phyloP scores from a whole-genome alignment of 1,140 invertebrate species.

The Euborellia annulipes region DNA sequence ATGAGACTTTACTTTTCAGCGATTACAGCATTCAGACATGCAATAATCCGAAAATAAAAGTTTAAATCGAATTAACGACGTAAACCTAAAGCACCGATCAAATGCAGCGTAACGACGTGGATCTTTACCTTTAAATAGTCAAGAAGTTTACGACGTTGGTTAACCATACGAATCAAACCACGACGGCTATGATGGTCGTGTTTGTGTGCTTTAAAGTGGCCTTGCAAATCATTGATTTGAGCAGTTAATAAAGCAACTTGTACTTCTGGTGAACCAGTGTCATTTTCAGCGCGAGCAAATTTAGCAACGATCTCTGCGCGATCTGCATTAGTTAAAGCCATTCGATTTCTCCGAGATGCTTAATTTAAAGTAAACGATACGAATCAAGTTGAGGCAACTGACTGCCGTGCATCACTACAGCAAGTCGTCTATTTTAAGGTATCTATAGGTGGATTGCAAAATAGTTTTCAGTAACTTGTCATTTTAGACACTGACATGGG shows the following conservation, averaged over 20 bases:
- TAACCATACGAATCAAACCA: conserved; percentile 6
- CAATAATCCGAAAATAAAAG: background rate
- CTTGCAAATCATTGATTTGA: conserved; percentile 6
- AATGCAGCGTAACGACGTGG: background rate
- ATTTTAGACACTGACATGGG: too few species aligned
- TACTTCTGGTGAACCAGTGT: conserved; percentile 11
- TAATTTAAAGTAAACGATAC: too few species aligned
- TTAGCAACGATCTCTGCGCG: conserved; percentile 8
- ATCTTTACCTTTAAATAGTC: conserved; percentile 11
- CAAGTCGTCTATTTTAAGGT: too few species aligned
- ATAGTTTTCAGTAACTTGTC: too few species aligned
- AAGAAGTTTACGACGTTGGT: conserved; percentile 8
- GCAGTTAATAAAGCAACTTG: conserved; percentile 11
- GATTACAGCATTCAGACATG: background rate
- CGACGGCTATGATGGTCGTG: conserved; percentile 7
- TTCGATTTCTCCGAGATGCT: too few species aligned
- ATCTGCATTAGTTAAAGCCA: too few species aligned
- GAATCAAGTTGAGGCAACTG: too few species aligned
- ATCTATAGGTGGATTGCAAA: too few species aligned
- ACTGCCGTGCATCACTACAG: too few species aligned
- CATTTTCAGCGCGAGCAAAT: conserved; percentile 5
- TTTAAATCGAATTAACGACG: conserved; percentile 2
- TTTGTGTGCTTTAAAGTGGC: conserved; percentile 9
- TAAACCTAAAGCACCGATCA: conserved; percentile 8
- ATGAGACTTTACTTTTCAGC: background rate